Percentiles rank a stretch among this genome's conserved stretches.
phyloP scores from a whole-genome alignment of 2,797 vertebrate genomes.

The Kryptolebias ocellatus region DNA sequence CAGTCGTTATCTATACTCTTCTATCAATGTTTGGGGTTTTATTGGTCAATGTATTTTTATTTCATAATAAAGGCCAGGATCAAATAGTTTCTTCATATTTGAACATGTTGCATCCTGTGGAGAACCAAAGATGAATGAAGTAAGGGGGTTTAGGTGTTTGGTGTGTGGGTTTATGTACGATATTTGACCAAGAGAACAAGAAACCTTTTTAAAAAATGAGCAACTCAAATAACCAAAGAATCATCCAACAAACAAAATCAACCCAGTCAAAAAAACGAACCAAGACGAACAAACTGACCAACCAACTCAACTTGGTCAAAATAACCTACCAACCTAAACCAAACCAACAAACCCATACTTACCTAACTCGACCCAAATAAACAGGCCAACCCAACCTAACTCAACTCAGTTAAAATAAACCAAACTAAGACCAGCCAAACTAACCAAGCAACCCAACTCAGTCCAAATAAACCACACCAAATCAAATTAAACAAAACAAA shows the following conservation, averaged over 20 bases:
- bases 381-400: background rate
- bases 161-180: too few relatives aligned
- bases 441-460: background rate
- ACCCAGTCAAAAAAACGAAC: too few relatives aligned
- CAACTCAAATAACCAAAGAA: too few relatives aligned
- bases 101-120: background rate
- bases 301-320: too few relatives aligned
- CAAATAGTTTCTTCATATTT: background rate
- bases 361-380: background rate
- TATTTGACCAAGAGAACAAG: too few relatives aligned
- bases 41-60: background rate
- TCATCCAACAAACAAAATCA: too few relatives aligned
- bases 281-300: too few relatives aligned
- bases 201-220: too few relatives aligned
- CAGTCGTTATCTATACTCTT: background rate
- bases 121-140: too few relatives aligned
- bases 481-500: background rate
- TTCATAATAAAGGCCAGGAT: background rate
- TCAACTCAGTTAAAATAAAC: background rate
- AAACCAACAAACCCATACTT: too few relatives aligned
- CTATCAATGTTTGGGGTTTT: background rate
- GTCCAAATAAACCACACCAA: background rate
- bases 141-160: too few relatives aligned
- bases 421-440: background rate
- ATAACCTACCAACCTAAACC: too few relatives aligned